Evolutionary conservation across 92 coral and sea anemone species (phyloP).

Genomic region (Anthopleura xanthogrammica): DNA sequence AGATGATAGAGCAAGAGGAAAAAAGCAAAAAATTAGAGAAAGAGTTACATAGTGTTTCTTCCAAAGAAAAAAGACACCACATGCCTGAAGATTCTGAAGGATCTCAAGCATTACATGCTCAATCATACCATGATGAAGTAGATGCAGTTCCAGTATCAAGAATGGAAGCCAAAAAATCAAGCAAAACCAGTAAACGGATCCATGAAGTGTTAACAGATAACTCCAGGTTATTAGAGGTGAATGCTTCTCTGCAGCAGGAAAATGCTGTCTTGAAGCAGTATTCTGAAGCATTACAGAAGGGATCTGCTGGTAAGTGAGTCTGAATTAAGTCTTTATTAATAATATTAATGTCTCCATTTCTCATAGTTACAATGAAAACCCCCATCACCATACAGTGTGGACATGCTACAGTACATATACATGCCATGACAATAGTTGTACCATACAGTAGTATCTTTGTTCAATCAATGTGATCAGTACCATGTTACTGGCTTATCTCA

Average conservation of each 20-base stretch:
- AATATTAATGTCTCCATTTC: too few relatives aligned
- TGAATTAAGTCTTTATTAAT: too few relatives aligned
- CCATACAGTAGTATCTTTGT: too few relatives aligned
- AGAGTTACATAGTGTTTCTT: slow-evolving; percentile 43
- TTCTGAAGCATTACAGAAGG: slow-evolving; percentile 73
- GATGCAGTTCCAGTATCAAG: slow-evolving; percentile 38
- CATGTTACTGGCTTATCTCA: too few relatives aligned
- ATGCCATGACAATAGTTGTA: too few relatives aligned
- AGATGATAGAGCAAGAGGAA: slow-evolving; percentile 72
- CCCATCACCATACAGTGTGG: too few relatives aligned
- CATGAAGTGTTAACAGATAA: slow-evolving; percentile 62
- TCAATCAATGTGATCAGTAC: too few relatives aligned
- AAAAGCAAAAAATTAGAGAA: slow-evolving; percentile 64
- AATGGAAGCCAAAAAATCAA: slow-evolving; percentile 11
- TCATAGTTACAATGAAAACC: too few relatives aligned
- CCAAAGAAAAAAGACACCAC: slow-evolving; percentile 32
- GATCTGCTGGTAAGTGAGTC: slow-evolving; percentile 43
- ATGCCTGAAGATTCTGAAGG: slow-evolving; percentile 35
- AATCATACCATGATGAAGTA: slow-evolving; percentile 18
- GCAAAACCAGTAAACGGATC: slow-evolving; percentile 39
- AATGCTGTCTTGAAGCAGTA: slow-evolving; percentile 85
- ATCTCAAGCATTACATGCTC: slow-evolving; percentile 4
- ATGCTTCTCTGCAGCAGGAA: slow-evolving; percentile 78
- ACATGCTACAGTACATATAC: too few relatives aligned
- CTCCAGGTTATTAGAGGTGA: slow-evolving; percentile 74